Evolutionary conservation across 2,888 invertebrate species (phyloP).

Genomic region (Fabriciana adippe): DNA sequence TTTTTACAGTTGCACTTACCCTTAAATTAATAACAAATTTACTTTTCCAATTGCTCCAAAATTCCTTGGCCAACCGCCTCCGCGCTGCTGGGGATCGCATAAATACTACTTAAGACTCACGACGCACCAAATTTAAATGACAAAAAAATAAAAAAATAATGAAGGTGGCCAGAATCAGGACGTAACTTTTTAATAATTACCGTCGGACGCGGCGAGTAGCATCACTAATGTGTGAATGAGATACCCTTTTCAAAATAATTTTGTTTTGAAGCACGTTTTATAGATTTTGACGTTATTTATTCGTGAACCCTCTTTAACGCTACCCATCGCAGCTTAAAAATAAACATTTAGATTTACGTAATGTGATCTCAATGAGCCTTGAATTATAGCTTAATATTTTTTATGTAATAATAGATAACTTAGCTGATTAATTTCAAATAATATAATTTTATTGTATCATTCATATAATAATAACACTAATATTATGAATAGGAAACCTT

Average conservation of each 20-base stretch:
- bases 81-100: conserved; percentile 76
- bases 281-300: conserved; percentile 76
- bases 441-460: background rate
- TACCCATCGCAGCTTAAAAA: conserved; percentile 49
- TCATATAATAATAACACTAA: too few species aligned
- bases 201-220: conserved; percentile 70
- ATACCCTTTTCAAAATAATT: conserved; percentile 71
- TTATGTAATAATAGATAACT: conserved; percentile 3
- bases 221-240: conserved; percentile 77
- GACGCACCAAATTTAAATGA: conserved; percentile 70
- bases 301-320: conserved; percentile 59
- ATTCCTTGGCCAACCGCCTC: conserved; percentile 41
- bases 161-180: conserved; percentile 52
- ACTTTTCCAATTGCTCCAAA: conserved; percentile 26
- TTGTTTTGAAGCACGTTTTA: conserved; percentile 74
- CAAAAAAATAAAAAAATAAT: conserved; percentile 55
- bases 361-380: conserved; percentile 31
- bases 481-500: too few species aligned
- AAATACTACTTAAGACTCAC: conserved; percentile 78
- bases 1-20: conserved; percentile 1
- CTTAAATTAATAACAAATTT: conserved; percentile 30
- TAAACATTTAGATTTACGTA: conserved; percentile 48
- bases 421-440: background rate
- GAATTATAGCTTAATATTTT: conserved; percentile 38
- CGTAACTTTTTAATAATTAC: conserved; percentile 76